These are phyloP conservation scores for Xylota segnis DNA, from an alignment of 2,888 invertebrate species.

Conservation along the genomic window DNA sequence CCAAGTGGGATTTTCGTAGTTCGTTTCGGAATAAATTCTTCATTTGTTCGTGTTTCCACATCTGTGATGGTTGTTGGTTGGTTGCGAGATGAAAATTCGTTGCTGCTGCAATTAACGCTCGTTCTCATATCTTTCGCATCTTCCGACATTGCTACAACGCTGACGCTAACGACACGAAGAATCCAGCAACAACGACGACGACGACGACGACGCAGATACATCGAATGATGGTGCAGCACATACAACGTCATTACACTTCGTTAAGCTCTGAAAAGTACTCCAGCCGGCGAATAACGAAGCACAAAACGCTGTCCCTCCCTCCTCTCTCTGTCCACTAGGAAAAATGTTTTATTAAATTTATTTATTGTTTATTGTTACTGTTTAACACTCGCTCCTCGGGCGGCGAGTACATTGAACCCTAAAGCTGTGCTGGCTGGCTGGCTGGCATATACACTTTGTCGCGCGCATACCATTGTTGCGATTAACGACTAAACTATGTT, in stretches of 20 bases:
- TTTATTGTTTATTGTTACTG: constrained; percentile 65
- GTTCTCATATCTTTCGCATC: constrained; percentile 35
- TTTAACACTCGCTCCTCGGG: constrained; percentile 48
- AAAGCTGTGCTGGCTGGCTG: constrained; percentile 15
- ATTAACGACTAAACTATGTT: constrained; percentile 64
- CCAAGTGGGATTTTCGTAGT: constrained; percentile 27
- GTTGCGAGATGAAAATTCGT: constrained; percentile 26
- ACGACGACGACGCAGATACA: constrained; percentile 41
- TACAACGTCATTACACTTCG: constrained; percentile 69
- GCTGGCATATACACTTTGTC: constrained; percentile 36
- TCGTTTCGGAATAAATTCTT: neutral
- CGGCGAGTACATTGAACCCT: constrained; percentile 47
- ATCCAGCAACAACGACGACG: constrained; percentile 16
- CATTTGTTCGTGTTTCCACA: neutral
- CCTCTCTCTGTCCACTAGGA: neutral
- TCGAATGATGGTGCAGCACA: constrained; percentile 54
- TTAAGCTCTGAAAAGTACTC: constrained; percentile 70
- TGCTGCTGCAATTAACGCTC: constrained; percentile 50
- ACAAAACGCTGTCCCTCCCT: neutral
- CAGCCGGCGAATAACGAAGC: constrained; percentile 8
- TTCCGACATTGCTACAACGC: constrained; percentile 14
- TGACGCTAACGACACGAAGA: constrained; percentile 28
- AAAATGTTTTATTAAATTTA: constrained; percentile 74
- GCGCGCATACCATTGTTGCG: constrained; percentile 69
- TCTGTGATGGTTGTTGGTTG: constrained; percentile 2